Base-by-base conservation (phyloP, 2,888 invertebrate genomes). In the Acrobasis suavella region DNA sequence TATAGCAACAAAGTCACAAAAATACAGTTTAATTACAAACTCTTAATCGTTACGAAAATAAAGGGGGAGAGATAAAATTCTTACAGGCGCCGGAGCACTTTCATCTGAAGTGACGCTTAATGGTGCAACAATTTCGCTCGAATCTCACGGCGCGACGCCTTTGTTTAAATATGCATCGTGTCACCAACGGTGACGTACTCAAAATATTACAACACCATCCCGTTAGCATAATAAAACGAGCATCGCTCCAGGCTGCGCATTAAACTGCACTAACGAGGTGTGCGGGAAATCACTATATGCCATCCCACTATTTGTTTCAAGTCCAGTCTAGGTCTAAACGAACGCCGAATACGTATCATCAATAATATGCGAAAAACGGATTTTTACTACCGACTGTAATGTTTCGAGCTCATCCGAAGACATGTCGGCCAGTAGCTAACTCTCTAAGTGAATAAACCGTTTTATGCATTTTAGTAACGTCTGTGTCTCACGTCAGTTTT, bases 171-270 rank as follows among this genome's bases (percentile, higher is more conserved):
- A 87, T 88, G 86, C 87, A 85, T 73, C 83, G 78, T 86, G 85
- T 86, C 86, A 87, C 83, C 84, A 74, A 78, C 79, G 80, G 83
- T 86, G 87, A 87, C 83, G 83, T 86, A 81, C 87, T 88, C 85
- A 82, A 89, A 88, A 88, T 86, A 89, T 87, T 87, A 87, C 82
- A 85, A 80, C 85, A 82, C 75, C 73, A 83, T 83, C 83, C 85
- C 84, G 85, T 86, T 85, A 86, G 89, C 88, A 88, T 89, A 88
- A 89, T 90, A 87, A 85, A 85, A 84, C 81, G 86, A 82, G 81
- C 84, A 81, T 76, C 81, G 86, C 85, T 83, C 74, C 83, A 74
- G 81, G 82, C 83, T 80, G 72, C 80, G 83, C 86, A 87, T 87
- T 88, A 86, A 86, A 80, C 78, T 79, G 75, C 78, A 76, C 83